phyloP scores from a whole-genome alignment of 2,888 invertebrate species.

The Zaprionus obscuricornis region DNA sequence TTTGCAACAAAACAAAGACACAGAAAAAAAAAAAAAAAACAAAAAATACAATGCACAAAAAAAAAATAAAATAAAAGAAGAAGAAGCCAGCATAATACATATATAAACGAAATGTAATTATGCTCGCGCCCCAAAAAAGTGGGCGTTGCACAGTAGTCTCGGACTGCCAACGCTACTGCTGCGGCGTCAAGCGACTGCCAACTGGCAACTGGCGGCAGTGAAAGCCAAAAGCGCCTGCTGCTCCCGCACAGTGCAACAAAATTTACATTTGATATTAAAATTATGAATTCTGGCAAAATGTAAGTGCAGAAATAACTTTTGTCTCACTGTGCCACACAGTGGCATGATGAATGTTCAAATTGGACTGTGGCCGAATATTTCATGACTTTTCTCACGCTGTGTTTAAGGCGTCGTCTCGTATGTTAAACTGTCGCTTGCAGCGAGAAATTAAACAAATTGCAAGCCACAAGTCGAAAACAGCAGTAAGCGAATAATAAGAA shows the following conservation, averaged over 20 bases:
- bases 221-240: constrained; percentile 55
- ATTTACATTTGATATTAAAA: background rate
- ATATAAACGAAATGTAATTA: constrained; percentile 65
- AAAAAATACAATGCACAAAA: constrained; percentile 22
- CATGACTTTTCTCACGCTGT: constrained; percentile 72
- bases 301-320: background rate
- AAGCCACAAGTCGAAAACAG: constrained; percentile 37
- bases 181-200: constrained; percentile 30
- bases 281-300: too few species aligned
- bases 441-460: constrained; percentile 83
- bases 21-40: constrained; percentile 14
- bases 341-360: constrained; percentile 63
- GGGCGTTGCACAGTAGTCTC: constrained; percentile 77
- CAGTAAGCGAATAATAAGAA: too few species aligned
- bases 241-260: constrained; percentile 48
- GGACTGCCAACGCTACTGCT: constrained; percentile 72
- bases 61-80: constrained; percentile 33
- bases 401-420: constrained; percentile 74
- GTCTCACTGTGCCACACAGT: constrained; percentile 37
- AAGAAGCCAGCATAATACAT: too few species aligned
- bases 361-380: constrained; percentile 46
- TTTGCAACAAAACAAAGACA: constrained; percentile 38
- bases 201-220: constrained; percentile 52
- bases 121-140: constrained; percentile 59
- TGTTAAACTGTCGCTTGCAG: constrained; percentile 82